These are phyloP conservation scores for Plusia festucae DNA, from an alignment of 2,888 invertebrate genomes.

Conservation along the genomic window DNA sequence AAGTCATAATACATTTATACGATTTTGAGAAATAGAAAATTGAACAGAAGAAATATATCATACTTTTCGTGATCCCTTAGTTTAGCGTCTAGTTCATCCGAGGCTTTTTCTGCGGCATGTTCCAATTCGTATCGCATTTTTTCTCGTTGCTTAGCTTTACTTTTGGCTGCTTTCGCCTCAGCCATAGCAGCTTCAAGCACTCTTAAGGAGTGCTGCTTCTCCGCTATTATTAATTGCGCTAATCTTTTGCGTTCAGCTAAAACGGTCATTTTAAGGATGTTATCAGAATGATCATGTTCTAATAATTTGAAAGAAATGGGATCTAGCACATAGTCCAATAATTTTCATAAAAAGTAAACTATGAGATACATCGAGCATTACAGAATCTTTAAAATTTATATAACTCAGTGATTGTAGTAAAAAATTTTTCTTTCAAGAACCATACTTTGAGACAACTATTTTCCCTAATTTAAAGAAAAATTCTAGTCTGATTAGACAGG, in stretches of 20 bases:
- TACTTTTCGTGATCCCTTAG: conserved; percentile 81
- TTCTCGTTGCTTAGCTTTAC: conserved; percentile 73
- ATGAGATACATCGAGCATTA: too few species aligned
- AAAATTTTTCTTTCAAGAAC: too few species aligned
- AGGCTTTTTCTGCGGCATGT: conserved; percentile 70
- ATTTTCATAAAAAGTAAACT: too few species aligned
- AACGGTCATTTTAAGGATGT: conserved; percentile 33
- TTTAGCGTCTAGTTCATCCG: conserved; percentile 80
- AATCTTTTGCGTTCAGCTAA: conserved; percentile 83
- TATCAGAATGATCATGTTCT: background rate
- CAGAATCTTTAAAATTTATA: too few species aligned
- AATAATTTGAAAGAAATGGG: background rate
- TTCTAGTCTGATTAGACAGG: too few species aligned
- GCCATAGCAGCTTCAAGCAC: conserved; percentile 85
- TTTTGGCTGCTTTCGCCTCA: conserved; percentile 81
- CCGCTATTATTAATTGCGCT: conserved; percentile 84
- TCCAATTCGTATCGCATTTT: conserved; percentile 69
- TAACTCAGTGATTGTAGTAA: too few species aligned
- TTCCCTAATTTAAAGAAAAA: too few species aligned
- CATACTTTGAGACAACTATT: too few species aligned
- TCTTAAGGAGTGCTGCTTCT: conserved; percentile 83
- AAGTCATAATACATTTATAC: conserved; percentile 8
- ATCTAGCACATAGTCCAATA: too few species aligned
- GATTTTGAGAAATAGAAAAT: background rate
- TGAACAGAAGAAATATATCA: conserved; percentile 6